Evolutionary conservation across 2,113 vertebrate genomes (phyloP), one percentile per base, ranked within the genome.

Genomic region (Ariopsis seemanni): DNA sequence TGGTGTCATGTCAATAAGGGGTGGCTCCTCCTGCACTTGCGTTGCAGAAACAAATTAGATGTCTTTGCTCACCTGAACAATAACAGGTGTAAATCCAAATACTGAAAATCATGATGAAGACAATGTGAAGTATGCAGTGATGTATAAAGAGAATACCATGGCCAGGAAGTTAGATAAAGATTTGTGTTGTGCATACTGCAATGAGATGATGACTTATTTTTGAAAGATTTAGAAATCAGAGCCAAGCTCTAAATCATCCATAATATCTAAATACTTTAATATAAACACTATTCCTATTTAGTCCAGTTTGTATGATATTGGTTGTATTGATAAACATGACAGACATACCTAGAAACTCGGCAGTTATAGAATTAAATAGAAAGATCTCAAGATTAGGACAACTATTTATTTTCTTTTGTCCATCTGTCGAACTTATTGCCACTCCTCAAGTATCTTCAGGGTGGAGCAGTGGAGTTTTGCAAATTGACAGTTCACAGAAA

Each of bases 21-120:
- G 3, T 50, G 71, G 30, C 55, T 4, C 22, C 69, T 62, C 71
- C 71, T 11, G 62, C 7, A 25, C 4, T 34, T 60, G 71, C 55
- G 7, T 60, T n/a, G 25, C 4, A 5, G 20, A 75, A 11, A 75
- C 18, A 75, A 50, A 75, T 75, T 11, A 14, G 20, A 18, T 4
- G 2, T n/a, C 14, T 77, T 85, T 50, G 30, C 22, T 48, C 69
- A 60, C 22, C 5, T 62, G 30, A 74, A 75, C 25, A 85, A 85
- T 85, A 62, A 75, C 67, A 71, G 53, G 69, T 50, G 71, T 75
- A 75, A 8, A 50, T 85, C 55, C 10, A 57, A 3, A 85, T 22
- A 48, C 27, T 17, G 22, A 75, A 17, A 34, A 60, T 75, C 12
- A 75, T 60, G 52, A 60, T 15, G 9, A 17, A 55, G 2, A 62